Evolutionary conservation across 2,797 vertebrate species (phyloP).

Genomic region (Bradypodion pumilum): DNA sequence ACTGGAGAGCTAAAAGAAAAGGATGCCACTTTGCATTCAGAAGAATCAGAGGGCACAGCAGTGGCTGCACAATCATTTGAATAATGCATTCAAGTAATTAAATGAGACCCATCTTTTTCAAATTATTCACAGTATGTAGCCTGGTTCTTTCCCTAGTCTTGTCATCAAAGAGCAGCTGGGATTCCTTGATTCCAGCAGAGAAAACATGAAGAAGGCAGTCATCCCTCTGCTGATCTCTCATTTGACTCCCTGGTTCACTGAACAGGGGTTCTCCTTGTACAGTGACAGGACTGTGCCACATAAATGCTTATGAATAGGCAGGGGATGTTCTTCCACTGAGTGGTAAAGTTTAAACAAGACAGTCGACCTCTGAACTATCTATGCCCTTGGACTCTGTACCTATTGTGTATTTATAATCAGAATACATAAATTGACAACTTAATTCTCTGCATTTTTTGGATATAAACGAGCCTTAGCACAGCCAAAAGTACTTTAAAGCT

Average conservation of each 20-base stretch:
- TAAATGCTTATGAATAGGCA: not conserved
- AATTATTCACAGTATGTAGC: constrained; percentile 70
- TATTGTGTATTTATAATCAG: not conserved
- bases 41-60: constrained; percentile 45
- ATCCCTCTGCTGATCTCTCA: constrained; percentile 30
- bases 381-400: not conserved
- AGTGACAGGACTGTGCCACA: not conserved
- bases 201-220: constrained; percentile 49
- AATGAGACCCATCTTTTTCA: constrained; percentile 58
- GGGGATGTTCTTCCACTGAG: constrained; percentile 1
- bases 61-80: constrained; percentile 32
- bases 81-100: constrained; percentile 56
- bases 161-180: constrained; percentile 71
- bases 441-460: not conserved
- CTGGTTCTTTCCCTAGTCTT: constrained; percentile 63
- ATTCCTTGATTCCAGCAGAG: constrained; percentile 62
- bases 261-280: constrained; percentile 30
- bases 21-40: constrained; percentile 22
- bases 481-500: not conserved
- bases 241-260: constrained; percentile 46
- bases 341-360: not conserved
- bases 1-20: not conserved
- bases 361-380: not conserved
- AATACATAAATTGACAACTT: not conserved
- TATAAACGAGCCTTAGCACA: not conserved